Evolutionary conservation across 2,797 vertebrate species (phyloP).

Genomic region (Peromyscus nudipes): DNA sequence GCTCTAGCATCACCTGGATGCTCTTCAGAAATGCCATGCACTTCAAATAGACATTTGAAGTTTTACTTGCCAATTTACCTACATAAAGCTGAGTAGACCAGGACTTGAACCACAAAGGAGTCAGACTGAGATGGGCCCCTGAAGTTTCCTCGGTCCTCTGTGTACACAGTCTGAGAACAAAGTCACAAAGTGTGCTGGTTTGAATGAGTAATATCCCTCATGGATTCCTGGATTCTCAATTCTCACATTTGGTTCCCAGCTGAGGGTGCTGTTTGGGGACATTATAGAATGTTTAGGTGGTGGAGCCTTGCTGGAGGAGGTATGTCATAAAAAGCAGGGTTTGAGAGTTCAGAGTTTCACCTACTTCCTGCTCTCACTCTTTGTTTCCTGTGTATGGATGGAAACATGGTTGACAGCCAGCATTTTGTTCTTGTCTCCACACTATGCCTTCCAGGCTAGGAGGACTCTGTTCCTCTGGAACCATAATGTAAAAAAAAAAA

Average conservation of each 20-base stretch:
- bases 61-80: neutral
- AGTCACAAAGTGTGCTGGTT: too few species aligned
- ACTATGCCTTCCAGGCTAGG: neutral
- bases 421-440: neutral
- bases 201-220: neutral
- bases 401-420: neutral
- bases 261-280: neutral
- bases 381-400: neutral
- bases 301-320: neutral
- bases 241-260: too few species aligned
- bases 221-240: too few species aligned
- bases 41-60: neutral
- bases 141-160: neutral
- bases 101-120: neutral
- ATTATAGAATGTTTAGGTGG: too few species aligned
- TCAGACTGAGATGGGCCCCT: too few species aligned
- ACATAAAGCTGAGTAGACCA: neutral
- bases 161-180: neutral
- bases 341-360: neutral
- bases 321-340: neutral
- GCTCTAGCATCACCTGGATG: neutral
- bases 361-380: neutral
- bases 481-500: too few species aligned
- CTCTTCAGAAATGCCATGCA: neutral
- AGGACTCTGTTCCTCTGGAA: too few species aligned